A percentile compares a stretch with the other conserved stretches of the same genome.
Evolutionary conservation across 2,113 vertebrate species (phyloP).

Genomic region (Nyctibius bracteatus): DNA sequence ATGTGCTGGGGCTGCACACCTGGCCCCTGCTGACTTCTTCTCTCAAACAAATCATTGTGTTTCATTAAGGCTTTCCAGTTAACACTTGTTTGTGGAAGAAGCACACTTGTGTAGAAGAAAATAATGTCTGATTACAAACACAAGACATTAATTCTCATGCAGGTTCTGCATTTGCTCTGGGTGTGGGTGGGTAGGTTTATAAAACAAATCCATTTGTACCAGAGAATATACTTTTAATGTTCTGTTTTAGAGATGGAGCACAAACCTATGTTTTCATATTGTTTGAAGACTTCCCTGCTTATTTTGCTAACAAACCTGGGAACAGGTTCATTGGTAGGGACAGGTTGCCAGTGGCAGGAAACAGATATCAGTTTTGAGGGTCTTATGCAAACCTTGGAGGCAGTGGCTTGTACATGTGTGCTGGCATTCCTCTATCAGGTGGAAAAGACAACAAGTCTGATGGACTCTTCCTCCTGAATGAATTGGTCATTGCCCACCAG

Average conservation of each 20-base stretch:
- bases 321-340: not conserved
- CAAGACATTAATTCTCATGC: not conserved
- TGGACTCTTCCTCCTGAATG: not conserved
- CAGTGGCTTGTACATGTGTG: not conserved
- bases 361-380: not conserved
- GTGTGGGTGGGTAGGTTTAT: not conserved
- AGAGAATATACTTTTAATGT: not conserved
- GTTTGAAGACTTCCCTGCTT: not conserved
- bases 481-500: not conserved
- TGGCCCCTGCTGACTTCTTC: not conserved
- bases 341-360: too few relatives aligned
- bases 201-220: not conserved
- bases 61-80: not conserved
- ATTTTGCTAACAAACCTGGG: not conserved
- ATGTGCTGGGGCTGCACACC: not conserved
- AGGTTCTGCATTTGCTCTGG: not conserved
- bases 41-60: not conserved
- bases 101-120: not conserved
- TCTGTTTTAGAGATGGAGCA: not conserved
- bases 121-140: not conserved
- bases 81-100: not conserved
- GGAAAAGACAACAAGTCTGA: not conserved
- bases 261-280: rapidly evolving
- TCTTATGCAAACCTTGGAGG: not conserved
- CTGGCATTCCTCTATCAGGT: not conserved